phyloP scores from a whole-genome alignment of 2,888 invertebrate genomes.

The Diploptera punctata region DNA sequence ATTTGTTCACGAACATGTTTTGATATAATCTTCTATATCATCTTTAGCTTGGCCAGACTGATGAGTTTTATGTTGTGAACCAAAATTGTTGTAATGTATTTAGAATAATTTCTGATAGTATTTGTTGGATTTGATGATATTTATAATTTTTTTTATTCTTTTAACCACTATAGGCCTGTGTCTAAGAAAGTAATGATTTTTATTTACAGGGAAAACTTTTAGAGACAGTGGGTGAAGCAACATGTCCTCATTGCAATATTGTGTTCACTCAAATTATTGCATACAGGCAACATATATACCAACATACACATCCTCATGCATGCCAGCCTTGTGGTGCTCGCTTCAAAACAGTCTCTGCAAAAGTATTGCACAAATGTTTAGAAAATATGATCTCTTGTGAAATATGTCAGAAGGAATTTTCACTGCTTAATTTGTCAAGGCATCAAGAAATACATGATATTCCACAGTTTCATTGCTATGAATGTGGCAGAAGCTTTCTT shows the following conservation, averaged over 20 bases:
- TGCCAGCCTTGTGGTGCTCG: constrained; percentile 46
- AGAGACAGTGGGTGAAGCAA: constrained; percentile 19
- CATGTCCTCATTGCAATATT: constrained; percentile 44
- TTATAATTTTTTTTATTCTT: too few species aligned
- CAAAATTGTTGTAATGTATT: too few species aligned
- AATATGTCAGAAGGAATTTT: constrained; percentile 34
- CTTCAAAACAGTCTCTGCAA: constrained; percentile 38
- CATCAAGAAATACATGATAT: constrained; percentile 43
- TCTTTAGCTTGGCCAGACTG: too few species aligned
- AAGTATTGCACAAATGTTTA: background rate
- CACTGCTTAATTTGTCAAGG: constrained; percentile 37
- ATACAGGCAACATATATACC: constrained; percentile 51
- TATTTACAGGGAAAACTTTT: constrained; percentile 33
- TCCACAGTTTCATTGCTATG: constrained; percentile 41
- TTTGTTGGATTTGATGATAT: too few species aligned
- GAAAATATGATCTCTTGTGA: constrained; percentile 3
- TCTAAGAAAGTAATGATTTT: too few species aligned
- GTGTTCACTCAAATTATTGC: constrained; percentile 48
- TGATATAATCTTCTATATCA: too few species aligned
- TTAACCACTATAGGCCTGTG: too few species aligned
- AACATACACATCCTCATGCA: constrained; percentile 52
- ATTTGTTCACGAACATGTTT: too few species aligned
- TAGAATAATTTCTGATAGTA: too few species aligned
- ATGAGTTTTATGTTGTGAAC: too few species aligned
- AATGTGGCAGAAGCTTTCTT: constrained; percentile 43